Evolutionary conservation across 2,113 vertebrate species (phyloP).

Genomic region (Silurus glanis): DNA sequence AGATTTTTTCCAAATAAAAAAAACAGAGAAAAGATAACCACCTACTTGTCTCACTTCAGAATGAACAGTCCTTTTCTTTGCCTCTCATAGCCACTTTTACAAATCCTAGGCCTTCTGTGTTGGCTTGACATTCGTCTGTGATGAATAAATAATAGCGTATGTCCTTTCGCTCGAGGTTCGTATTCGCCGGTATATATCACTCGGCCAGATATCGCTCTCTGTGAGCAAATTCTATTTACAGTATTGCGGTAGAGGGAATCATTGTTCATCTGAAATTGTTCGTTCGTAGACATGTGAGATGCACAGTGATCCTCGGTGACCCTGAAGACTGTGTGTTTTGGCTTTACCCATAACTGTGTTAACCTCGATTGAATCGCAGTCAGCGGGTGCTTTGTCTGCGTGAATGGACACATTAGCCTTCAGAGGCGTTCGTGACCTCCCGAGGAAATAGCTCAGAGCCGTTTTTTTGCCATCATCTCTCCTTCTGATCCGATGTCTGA

Average conservation of each 20-base stretch:
- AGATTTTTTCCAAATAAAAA: background rate
- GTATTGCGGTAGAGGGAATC: background rate
- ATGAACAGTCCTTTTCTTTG: background rate
- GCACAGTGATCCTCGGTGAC: background rate
- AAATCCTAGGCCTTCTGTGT: conserved; percentile 17
- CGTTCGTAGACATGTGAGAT: background rate
- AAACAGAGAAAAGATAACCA: background rate
- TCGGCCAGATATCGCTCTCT: conserved; percentile 14
- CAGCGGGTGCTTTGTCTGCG: conserved; percentile 24
- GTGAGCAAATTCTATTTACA: conserved; percentile 31
- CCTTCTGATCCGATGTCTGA: background rate
- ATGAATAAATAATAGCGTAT: conserved; percentile 33
- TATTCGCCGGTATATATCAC: conserved; percentile 18
- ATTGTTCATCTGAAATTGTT: conserved; percentile 17
- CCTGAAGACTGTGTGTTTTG: background rate
- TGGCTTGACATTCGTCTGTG: background rate
- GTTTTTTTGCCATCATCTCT: conserved; percentile 20
- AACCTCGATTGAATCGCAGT: conserved; percentile 34
- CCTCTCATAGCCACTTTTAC: conserved; percentile 12
- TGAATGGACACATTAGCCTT: conserved; percentile 41
- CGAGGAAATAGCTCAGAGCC: conserved; percentile 26
- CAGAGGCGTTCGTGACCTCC: conserved; percentile 28
- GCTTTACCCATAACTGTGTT: conserved; percentile 30
- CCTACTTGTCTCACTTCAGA: conserved; percentile 9
- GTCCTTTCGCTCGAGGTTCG: conserved; percentile 3